Base-by-base conservation (phyloP, 2,888 invertebrate genomes). In the Helleia helle region DNA sequence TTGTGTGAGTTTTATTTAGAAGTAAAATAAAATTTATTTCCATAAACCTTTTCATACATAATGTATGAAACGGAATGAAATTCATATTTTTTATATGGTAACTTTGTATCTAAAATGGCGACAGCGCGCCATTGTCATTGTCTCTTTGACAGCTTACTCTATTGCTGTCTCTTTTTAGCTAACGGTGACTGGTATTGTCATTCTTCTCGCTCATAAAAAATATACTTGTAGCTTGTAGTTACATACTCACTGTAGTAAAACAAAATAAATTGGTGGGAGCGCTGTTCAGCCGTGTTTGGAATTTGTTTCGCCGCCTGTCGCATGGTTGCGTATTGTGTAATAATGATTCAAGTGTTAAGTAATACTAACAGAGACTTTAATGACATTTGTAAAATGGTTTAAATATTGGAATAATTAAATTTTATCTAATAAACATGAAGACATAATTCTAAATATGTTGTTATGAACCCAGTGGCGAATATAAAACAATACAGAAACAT, bases 241-340 rank as follows among this genome's bases (percentile, higher is more conserved):
- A 38, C 40, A 39, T 47, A 41, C 37, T 43, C 15, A 22, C 39
- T 49, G 46, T 44, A 43, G 40, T 48, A 43, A 48, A 53, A 55
- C 61, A 63, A 65, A 61, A 62, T 65, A 66, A 60, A 59, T 62
- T 53, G 52, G 50, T 48, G 50, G 58, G 59, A 59, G 71, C 60
- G 54, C 59, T 59, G 64, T 61, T 54, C 62, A 60, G 63, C 61
- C 65, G 72, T 65, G 69, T 63, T 63, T 59, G 54, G 61, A 63
- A 65, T 65, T 69, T 41, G 30, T 42, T 69, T 70, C 60, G 59
- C 65, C 64, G 63, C 63, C 63, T 68, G 50, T 67, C 64, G 67
- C 62, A 64, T 65, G 59, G 55, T 66, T 67, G 56, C 55, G 65
- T 67, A 65, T 62, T 59, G 26, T 50, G 40, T 46, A 41, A 42